These are phyloP conservation scores for Pygocentrus nattereri DNA, from an alignment of 2,797 vertebrate species.

Conservation along the genomic window DNA sequence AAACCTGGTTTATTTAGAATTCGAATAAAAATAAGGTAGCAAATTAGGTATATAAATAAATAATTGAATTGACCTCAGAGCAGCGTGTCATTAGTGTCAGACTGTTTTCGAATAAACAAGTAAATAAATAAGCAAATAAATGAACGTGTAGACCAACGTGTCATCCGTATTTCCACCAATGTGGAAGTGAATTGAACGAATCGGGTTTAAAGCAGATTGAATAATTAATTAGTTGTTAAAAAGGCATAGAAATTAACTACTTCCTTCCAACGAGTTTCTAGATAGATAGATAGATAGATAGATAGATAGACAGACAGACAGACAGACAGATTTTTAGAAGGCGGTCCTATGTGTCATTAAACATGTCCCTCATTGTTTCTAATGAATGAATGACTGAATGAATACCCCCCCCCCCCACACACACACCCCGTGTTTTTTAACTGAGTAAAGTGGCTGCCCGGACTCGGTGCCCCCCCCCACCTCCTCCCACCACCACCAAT, in stretches of 20 bases:
- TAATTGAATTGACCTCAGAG: background rate
- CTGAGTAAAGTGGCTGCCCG: background rate
- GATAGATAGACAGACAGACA: constrained; percentile 11
- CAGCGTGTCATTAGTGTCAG: background rate
- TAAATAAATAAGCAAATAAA: background rate
- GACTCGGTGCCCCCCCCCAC: background rate
- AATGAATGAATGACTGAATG: background rate
- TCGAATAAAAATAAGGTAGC: too few relatives aligned
- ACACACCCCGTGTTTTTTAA: background rate
- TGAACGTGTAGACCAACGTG: background rate
- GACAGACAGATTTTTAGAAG: background rate
- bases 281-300: background rate
- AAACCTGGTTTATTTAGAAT: too few relatives aligned
- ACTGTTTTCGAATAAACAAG: background rate
- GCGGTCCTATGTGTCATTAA: background rate
- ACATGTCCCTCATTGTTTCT: background rate
- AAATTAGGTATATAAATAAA: too few relatives aligned
- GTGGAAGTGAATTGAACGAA: too few relatives aligned
- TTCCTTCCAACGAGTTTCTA: too few relatives aligned
- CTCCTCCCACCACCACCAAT: constrained; percentile 80
- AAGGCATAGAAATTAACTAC: too few relatives aligned
- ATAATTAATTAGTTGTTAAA: too few relatives aligned
- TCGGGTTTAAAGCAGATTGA: too few relatives aligned
- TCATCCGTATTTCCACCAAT: background rate
- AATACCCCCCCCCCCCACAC: background rate